Percentiles rank a stretch among this genome's conserved stretches.
Evolutionary conservation across 2,888 invertebrate species (phyloP).

Genomic region (Aproaerema taeniolella): DNA sequence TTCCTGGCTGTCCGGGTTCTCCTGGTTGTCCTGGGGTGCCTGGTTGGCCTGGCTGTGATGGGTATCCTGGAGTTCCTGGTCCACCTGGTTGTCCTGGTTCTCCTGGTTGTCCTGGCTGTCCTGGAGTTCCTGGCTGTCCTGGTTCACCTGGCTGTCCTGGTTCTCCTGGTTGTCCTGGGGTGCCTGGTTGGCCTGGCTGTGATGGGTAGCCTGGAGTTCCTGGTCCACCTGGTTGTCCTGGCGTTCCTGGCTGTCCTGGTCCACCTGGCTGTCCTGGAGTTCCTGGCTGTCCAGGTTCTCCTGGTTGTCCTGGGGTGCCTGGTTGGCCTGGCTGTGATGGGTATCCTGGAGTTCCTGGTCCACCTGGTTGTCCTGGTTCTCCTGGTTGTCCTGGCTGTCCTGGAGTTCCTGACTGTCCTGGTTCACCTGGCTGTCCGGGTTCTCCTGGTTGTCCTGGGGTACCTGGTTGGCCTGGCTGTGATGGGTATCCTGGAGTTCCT

Average conservation of each 20-base stretch:
- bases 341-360: neutral
- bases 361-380: conserved; percentile 6
- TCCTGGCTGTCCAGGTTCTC: neutral
- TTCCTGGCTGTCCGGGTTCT: neutral
- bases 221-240: too few relatives aligned
- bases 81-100: too few relatives aligned
- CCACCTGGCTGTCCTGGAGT: neutral
- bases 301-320: conserved; percentile 4
- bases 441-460: neutral
- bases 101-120: neutral
- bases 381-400: neutral
- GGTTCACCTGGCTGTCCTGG: conserved; percentile 19
- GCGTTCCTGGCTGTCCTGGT: too few relatives aligned
- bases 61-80: neutral
- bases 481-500: neutral
- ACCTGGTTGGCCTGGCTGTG: neutral
- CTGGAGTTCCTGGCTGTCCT: conserved; percentile 12
- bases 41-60: neutral
- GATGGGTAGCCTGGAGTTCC: too few relatives aligned
- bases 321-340: conserved; percentile 5
- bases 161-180: neutral
- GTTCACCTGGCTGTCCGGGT: neutral
- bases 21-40: neutral
- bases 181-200: neutral
- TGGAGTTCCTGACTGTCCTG: neutral